Conservation (phyloP, 2,113 vertebrate species). For the Brienomyrus brachyistius region DNA sequence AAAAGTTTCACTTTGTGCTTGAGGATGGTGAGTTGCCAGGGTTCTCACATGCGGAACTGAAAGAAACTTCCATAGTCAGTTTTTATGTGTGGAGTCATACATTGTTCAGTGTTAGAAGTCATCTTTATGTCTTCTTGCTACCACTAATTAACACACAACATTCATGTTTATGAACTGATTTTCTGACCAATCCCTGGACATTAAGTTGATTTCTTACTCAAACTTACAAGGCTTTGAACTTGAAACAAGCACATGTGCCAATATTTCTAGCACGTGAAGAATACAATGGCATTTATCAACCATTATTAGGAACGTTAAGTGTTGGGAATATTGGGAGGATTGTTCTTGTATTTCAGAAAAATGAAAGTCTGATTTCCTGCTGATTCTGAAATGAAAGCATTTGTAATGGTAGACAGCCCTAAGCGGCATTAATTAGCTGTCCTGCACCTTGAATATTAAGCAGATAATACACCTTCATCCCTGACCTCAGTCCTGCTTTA, state of each 20-base stretch:
- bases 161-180: neutral
- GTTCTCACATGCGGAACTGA: neutral
- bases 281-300: neutral
- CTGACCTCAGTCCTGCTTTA: neutral
- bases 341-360: neutral
- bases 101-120: neutral
- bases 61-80: conserved; percentile 10
- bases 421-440: conserved; percentile 9
- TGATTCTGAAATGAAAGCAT: conserved; percentile 2
- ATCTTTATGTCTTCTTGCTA: neutral
- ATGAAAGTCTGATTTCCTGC: neutral
- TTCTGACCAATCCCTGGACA: neutral
- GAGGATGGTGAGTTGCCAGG: neutral
- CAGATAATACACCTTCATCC: neutral
- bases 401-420: neutral
- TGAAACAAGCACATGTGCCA: neutral
- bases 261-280: neutral
- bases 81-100: neutral
- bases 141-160: neutral
- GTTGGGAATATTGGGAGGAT: neutral
- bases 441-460: neutral
- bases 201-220: neutral
- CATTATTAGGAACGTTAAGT: neutral
- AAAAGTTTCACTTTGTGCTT: conserved; percentile 4
- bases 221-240: neutral